Evolutionary conservation across 2,888 invertebrate genomes (phyloP), one percentile per base, ranked within the genome.

Genomic region (Drosophila histrio): DNA sequence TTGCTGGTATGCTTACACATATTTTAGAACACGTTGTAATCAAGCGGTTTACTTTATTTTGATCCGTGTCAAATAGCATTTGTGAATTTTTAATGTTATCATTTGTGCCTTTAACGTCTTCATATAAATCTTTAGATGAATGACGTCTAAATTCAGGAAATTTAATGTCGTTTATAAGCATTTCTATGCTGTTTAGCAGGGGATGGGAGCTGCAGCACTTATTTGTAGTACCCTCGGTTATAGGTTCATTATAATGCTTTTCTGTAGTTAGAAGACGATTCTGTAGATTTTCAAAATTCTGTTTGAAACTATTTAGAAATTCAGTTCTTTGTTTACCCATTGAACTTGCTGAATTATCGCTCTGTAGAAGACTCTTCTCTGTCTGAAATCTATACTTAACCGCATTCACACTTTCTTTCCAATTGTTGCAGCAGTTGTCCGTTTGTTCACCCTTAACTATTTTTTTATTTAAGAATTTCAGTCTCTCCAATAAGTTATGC

Each of bases 351-450:
- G 24, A 17, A 3, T 2, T 3, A 43, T 1, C 7, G 0, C 6
- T 19, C 30, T 38, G 17, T 1, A 47, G 1, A 1, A 15, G 7
- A 9, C 5, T n/a, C 1, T 15, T 34, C 5, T 6, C 24, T 0
- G 11, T 7, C 6, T 62, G 30, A 17, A 59, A 46, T 15, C 7
- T 32, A 15, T 30, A 0, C 19, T 22, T 26, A 1, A 34, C 17
- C 7, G 7, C 17, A 7, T 41, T n/a, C 0, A 56, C 17, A 8
- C 39, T 11, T 2, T 21, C 4, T 0, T 34, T 9, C 59, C 57
- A 62, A 3, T 50, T 38, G 1, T 26, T 39, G 30, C 83, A 79
- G 24, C 83, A 82, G 5, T 53, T 62, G 39, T 1, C 38, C 3
- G 2, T 19, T 8, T 8, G 2, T 0, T 28, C 13, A 19, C 11